phyloP scores from a whole-genome alignment of 2,888 invertebrate genomes.

The Drosophila limbata region DNA sequence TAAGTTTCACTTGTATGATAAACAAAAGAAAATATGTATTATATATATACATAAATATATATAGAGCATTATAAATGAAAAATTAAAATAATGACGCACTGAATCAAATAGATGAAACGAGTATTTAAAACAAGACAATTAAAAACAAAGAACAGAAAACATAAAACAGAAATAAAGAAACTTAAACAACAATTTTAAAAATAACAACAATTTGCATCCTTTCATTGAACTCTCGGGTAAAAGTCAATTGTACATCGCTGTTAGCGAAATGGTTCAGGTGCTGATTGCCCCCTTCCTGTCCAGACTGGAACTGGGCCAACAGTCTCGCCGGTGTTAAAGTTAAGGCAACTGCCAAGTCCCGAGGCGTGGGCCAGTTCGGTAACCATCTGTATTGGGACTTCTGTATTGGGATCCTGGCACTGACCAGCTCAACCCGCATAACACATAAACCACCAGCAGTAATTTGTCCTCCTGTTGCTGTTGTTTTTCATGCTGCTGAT shows the following conservation, averaged over 20 bases:
- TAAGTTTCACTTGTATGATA: conserved; percentile 78
- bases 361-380: conserved; percentile 19
- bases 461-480: conserved; percentile 17
- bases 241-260: conserved; percentile 34
- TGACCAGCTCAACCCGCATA: conserved; percentile 61
- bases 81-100: conserved; percentile 83
- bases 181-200: conserved; percentile 60
- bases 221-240: conserved; percentile 12
- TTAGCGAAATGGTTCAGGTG: conserved; percentile 29
- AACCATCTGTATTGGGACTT: conserved; percentile 13
- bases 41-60: conserved; percentile 36
- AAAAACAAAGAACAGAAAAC: conserved; percentile 74
- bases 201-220: conserved; percentile 19
- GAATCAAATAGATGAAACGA: conserved; percentile 84
- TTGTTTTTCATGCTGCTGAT: neutral
- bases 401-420: conserved; percentile 17
- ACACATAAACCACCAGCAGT: conserved; percentile 53
- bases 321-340: conserved; percentile 49
- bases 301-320: conserved; percentile 13
- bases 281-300: conserved; percentile 60
- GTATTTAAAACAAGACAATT: conserved; percentile 78
- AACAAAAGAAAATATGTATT: conserved; percentile 50
- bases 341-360: conserved; percentile 48
- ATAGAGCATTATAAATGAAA: conserved; percentile 64
- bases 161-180: conserved; percentile 52